phyloP scores from a whole-genome alignment of 2,888 invertebrate species.

The Rotaria sp. region DNA sequence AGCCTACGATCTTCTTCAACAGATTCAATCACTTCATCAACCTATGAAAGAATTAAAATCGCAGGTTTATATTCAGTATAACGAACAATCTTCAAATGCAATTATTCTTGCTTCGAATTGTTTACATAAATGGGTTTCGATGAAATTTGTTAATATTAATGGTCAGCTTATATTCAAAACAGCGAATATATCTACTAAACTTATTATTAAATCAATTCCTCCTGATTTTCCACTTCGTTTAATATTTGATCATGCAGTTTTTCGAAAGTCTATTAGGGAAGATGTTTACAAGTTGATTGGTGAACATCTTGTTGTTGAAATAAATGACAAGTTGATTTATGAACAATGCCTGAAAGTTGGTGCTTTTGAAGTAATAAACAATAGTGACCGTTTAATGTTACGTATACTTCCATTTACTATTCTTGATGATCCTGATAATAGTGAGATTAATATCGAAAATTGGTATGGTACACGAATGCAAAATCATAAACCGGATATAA shows the following conservation, averaged over 20 bases:
- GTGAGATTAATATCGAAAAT: background rate
- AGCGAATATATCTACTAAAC: background rate
- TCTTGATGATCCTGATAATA: background rate
- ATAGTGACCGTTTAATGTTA: background rate
- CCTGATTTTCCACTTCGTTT: background rate
- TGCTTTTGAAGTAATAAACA: background rate
- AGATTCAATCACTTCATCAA: background rate
- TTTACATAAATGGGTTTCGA: background rate
- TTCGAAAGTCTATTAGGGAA: background rate
- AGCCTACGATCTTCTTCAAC: background rate
- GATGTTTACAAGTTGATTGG: background rate
- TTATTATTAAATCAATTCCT: background rate
- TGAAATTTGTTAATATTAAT: background rate
- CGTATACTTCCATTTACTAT: background rate
- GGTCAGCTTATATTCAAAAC: background rate
- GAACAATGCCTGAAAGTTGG: background rate
- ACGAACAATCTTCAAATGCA: background rate
- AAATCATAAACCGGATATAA: background rate
- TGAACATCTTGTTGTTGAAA: background rate
- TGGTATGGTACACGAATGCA: background rate
- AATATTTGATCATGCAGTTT: background rate
- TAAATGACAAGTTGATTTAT: background rate
- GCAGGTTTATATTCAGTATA: background rate
- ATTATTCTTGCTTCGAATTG: background rate
- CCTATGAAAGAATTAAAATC: background rate